Percentiles rank a stretch among this genome's conserved stretches.
phyloP scores from a whole-genome alignment of 2,797 vertebrate genomes.

The Pseudocheirus occidentalis region DNA sequence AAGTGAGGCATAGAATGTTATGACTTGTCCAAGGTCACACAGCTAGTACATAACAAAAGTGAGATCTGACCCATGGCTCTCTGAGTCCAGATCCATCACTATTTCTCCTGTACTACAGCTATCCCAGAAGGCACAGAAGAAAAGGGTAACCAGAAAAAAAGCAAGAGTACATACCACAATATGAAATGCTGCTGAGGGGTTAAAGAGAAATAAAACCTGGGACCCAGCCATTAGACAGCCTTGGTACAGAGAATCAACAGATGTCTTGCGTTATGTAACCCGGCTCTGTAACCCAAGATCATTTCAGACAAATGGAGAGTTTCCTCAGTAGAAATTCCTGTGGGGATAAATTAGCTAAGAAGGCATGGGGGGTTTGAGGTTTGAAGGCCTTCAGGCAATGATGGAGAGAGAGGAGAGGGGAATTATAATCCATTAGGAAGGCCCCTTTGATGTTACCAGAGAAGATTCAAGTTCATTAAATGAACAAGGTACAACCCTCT shows the following conservation, averaged over 20 bases:
- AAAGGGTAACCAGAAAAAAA: not conserved
- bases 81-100: not conserved
- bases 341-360: not conserved
- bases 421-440: not conserved
- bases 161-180: not conserved
- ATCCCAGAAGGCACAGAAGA: not conserved
- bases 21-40: not conserved
- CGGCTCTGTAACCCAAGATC: not conserved
- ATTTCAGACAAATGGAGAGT: not conserved
- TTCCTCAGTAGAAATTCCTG: not conserved
- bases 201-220: not conserved
- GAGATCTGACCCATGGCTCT: not conserved
- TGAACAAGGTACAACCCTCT: conserved; percentile 21
- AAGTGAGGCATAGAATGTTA: not conserved
- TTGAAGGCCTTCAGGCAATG: not conserved
- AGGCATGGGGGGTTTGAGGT: not conserved
- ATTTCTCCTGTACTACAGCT: not conserved
- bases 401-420: not conserved
- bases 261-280: not conserved
- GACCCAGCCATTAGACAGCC: not conserved
- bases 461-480: not conserved
- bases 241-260: not conserved
- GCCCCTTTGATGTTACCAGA: not conserved
- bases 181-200: not conserved
- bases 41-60: not conserved